Evolutionary conservation across 2,797 vertebrate species (phyloP), one percentile per base, ranked within the genome.

Genomic region (Allobates femoralis): DNA sequence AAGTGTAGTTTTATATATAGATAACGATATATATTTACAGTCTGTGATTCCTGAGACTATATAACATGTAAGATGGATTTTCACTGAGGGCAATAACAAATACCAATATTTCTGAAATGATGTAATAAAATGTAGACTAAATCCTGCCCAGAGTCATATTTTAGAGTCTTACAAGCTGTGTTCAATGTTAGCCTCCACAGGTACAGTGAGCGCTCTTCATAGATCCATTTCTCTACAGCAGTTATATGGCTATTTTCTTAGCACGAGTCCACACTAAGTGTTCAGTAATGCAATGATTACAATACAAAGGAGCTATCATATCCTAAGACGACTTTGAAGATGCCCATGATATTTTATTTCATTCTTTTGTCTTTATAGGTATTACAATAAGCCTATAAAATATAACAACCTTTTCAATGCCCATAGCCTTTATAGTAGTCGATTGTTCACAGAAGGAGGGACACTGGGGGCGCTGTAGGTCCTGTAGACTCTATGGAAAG

Each of bases 181-280:
- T 62, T 21, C 74, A 74, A 51, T 64, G 41, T 34, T 84, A 26
- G 21, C 75, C 55, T 75, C 12, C 56, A 76, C 23, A 74, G 34
- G 26, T 41, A 50, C 3, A 60, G 46, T 37, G 32, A 55, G 34
- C 26, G 66, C 66, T 41, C 66, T 56, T 69, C 21, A 58, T 41
- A 51, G 21, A 55, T 73, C 14, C 19, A 32, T 81, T 67, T 53
- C 30, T 73, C 23, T 11, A 58, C 23, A 67, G 28, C 26, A 19
- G 30, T 55, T 67, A 78, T 85, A 26, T 55, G 41, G 21, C 74
- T 30, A 67, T 85, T 78, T 77, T 66, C 60, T 55, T 74, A 51
- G 62, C 56, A 67, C 50, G 83, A 58, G 12, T 18, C 34, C 30
- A 5, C 3, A 28, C 30, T 67, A 78, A 78, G 74, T 34, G 50